Conservation (phyloP, 2,113 vertebrate genomes). For the Nymphicus hollandicus region DNA sequence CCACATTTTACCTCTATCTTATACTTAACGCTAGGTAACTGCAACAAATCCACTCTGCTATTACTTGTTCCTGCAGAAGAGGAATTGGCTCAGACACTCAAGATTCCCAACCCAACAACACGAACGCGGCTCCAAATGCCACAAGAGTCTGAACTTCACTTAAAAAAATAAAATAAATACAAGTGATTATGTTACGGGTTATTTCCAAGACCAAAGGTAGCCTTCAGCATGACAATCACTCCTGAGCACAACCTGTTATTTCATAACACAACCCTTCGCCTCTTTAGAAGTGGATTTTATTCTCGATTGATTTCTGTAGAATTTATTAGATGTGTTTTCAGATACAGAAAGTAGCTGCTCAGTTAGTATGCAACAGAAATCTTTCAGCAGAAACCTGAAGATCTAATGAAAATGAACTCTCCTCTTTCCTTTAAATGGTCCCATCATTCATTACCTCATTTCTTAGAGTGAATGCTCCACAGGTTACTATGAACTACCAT, state of each 20-base stretch:
- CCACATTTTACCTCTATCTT: background rate
- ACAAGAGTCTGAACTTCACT: background rate
- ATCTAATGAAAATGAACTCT: background rate
- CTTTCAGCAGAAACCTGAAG: background rate
- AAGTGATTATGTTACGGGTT: background rate
- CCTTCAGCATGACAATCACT: background rate
- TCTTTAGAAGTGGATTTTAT: background rate
- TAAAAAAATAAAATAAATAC: background rate
- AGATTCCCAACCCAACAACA: background rate
- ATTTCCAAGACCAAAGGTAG: background rate
- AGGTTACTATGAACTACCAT: background rate
- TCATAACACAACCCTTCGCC: background rate
- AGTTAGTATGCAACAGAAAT: background rate
- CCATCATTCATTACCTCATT: background rate
- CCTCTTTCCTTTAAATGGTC: background rate
- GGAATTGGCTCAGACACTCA: background rate
- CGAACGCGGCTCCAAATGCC: background rate
- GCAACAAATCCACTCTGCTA: background rate
- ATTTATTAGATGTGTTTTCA: background rate
- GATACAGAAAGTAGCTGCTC: background rate
- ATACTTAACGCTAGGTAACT: background rate
- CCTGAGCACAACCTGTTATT: background rate
- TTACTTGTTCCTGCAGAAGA: background rate
- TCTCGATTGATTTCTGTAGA: background rate
- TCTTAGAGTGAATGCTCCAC: background rate